Percentiles rank a stretch among this genome's conserved stretches.
These are phyloP conservation scores for Tricholauxania praeusta DNA, from an alignment of 2,888 invertebrate species.

Conservation along the genomic window DNA sequence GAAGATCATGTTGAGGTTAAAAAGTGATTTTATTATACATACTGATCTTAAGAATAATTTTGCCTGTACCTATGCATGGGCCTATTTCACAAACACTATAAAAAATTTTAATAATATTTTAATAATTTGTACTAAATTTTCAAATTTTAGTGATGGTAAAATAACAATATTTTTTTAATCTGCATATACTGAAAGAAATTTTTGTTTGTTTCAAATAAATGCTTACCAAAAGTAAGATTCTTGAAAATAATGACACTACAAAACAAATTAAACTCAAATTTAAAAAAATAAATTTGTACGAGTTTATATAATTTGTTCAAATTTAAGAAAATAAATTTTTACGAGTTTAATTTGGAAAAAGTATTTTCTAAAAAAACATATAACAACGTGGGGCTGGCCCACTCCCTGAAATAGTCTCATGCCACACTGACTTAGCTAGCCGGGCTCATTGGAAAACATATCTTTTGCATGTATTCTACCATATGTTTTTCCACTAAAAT, in stretches of 20 bases:
- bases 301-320: too few species aligned
- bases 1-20: background rate
- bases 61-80: too few species aligned
- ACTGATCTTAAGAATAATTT: too few species aligned
- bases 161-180: background rate
- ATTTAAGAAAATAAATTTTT: background rate
- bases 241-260: background rate
- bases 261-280: constrained; percentile 8
- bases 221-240: background rate
- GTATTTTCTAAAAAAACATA: background rate
- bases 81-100: background rate
- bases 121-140: background rate
- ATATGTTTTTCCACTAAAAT: background rate
- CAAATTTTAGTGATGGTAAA: background rate
- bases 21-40: background rate
- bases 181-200: background rate
- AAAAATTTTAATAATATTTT: background rate
- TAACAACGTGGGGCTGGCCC: background rate
- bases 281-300: too few species aligned
- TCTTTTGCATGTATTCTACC: background rate
- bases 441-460: background rate
- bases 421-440: background rate
- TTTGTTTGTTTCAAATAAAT: background rate
- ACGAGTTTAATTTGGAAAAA: constrained; percentile 1
- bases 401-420: constrained; percentile 1